Evolutionary conservation across 2,113 vertebrate species (phyloP), one percentile per base, ranked within the genome.

Genomic region (Tyrannus savana): DNA sequence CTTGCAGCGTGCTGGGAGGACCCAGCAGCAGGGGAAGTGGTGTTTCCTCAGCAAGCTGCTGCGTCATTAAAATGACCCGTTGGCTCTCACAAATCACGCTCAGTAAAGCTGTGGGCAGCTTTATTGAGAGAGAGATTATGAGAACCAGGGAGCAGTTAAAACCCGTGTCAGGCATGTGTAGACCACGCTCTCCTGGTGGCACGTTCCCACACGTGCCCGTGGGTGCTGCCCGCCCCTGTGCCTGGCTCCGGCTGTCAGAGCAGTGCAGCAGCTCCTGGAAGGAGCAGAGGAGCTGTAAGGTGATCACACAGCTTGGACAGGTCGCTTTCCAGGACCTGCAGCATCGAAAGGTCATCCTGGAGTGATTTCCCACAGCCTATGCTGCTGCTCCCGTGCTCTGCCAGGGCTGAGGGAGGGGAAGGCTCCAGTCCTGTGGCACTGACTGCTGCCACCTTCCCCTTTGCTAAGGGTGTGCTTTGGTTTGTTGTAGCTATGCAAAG

Each of bases 131-230:
- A 59, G 64, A 9, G 12, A 9, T 31, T 2, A 24, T 3, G 55
- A 63, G 59, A 69, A 41, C 21, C 31, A n/a, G 68, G 67, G 63
- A 73, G 81, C 84, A 22, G 37, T 21, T 30, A 68, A 63, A 80
- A 6, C 31, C 18, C 2, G 5, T 2, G 3, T 35, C 49, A 25
- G 37, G 79, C 39, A 14, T 2, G 0, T 14, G 25, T 1, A 24
- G 67, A 8, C 19, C 76, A 23, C 3, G 0, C 23, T 42, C 49
- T 69, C 27, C 83, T 19, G 49, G 24, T 3, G 56, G 33, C 46
- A 12, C 1, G 0, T 19, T 42, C 30, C n/a, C 30, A 5, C 5
- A 0, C 3, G 6, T 42, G 46, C n/a, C 79, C 3, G 0, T 0
- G 28, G 56, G 31, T 13, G 59, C 74, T 90, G 68, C 66, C 55